phyloP scores from a whole-genome alignment of 2,113 vertebrate species.

The Dromaius novaehollandiae region DNA sequence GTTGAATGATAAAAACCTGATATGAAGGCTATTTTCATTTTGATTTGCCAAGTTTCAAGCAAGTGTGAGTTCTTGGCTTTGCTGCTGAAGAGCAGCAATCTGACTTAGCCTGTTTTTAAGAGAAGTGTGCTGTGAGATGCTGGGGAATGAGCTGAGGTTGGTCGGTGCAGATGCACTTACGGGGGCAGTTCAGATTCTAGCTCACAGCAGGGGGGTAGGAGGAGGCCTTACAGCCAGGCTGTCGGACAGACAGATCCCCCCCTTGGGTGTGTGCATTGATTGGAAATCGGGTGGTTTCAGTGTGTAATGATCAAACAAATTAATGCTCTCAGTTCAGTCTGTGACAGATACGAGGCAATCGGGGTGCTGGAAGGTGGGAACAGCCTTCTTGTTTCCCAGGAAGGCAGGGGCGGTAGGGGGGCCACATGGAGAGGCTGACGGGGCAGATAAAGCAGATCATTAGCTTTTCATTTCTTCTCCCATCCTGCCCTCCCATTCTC shows the following conservation, averaged over 20 bases:
- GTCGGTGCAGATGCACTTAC: background rate
- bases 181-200: background rate
- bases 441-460: background rate
- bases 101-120: background rate
- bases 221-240: background rate
- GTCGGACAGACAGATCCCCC: background rate
- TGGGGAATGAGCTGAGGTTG: background rate
- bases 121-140: background rate
- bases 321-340: background rate
- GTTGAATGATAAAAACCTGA: background rate
- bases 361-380: background rate
- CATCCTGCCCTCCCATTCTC: background rate
- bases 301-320: background rate
- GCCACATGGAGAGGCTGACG: background rate
- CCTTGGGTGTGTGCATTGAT: background rate
- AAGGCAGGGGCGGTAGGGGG: background rate
- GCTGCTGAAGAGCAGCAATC: background rate
- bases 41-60: background rate
- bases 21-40: background rate
- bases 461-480: background rate
- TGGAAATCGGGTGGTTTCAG: background rate
- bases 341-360: background rate
- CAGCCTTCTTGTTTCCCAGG: background rate
- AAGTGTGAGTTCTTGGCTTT: conserved; percentile 4
- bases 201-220: background rate